Evolutionary conservation across 2,113 vertebrate genomes (phyloP).

Genomic region (Ailurus styani): DNA sequence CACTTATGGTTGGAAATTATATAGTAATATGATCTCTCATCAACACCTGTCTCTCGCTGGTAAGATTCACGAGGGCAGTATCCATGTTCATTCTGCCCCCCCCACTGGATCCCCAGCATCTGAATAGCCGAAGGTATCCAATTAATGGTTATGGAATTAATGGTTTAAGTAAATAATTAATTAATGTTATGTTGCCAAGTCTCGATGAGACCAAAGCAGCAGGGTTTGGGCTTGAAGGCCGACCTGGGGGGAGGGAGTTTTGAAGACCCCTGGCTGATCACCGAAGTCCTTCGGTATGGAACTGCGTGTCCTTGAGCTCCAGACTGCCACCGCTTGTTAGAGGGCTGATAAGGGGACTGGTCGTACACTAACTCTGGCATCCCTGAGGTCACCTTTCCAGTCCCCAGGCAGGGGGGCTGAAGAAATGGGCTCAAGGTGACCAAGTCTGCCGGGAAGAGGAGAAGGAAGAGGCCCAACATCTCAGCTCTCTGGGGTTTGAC

Average conservation of each 20-base stretch:
- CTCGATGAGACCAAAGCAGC: background rate
- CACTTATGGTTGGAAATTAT: background rate
- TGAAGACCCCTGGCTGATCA: background rate
- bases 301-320: background rate
- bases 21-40: background rate
- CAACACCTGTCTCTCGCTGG: background rate
- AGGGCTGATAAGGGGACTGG: background rate
- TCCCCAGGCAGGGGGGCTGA: background rate
- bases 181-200: background rate
- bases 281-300: background rate
- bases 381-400: background rate
- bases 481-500: background rate
- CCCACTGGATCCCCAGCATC: background rate
- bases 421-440: background rate
- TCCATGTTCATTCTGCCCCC: background rate
- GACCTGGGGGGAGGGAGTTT: background rate
- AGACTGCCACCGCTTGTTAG: conserved; percentile 40
- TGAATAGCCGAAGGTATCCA: background rate
- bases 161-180: background rate
- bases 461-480: background rate
- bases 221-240: background rate
- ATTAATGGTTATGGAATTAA: background rate
- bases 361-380: background rate
- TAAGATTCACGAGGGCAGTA: background rate
- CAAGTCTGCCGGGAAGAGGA: background rate